phyloP scores from a whole-genome alignment of 1,140 invertebrate species.

The Euura lappo region DNA sequence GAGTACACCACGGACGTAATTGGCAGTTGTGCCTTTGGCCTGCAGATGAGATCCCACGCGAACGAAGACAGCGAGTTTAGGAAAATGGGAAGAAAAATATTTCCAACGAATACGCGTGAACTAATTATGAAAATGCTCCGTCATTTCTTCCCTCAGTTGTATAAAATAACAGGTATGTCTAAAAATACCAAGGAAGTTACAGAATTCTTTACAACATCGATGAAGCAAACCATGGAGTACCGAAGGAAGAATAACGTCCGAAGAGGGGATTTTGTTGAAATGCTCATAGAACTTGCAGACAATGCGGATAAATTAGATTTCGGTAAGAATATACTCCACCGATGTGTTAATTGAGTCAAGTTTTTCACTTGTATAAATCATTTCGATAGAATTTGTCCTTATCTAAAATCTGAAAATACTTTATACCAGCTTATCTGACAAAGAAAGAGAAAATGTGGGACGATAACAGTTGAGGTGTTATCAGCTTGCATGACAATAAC shows the following conservation, averaged over 20 bases:
- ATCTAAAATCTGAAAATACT: too few relatives aligned
- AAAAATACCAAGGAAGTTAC: constrained; percentile 44
- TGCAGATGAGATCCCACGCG: constrained; percentile 61
- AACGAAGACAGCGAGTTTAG: constrained; percentile 61
- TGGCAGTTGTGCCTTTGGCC: constrained; percentile 65
- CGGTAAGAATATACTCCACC: not conserved
- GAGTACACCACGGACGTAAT: constrained; percentile 65
- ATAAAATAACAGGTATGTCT: constrained; percentile 28
- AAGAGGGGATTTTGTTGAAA: constrained; percentile 64
- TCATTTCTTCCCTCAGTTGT: constrained; percentile 33
- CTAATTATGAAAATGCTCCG: constrained; percentile 20
- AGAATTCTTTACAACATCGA: constrained; percentile 57
- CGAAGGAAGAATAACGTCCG: constrained; percentile 57
- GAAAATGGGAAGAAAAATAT: constrained; percentile 51
- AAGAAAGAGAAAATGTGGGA: too few relatives aligned
- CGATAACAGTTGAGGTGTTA: constrained; percentile 2
- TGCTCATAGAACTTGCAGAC: constrained; percentile 62
- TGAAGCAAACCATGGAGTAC: constrained; percentile 56
- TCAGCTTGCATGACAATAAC: too few relatives aligned
- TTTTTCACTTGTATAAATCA: not conserved
- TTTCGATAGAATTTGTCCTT: too few relatives aligned
- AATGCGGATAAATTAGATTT: constrained; percentile 34
- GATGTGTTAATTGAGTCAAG: not conserved
- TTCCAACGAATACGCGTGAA: constrained; percentile 36
- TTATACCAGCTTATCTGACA: not conserved